Evolutionary conservation across 2,888 invertebrate species (phyloP), one percentile per base, ranked within the genome.

Genomic region (Miltochrista miniata): DNA sequence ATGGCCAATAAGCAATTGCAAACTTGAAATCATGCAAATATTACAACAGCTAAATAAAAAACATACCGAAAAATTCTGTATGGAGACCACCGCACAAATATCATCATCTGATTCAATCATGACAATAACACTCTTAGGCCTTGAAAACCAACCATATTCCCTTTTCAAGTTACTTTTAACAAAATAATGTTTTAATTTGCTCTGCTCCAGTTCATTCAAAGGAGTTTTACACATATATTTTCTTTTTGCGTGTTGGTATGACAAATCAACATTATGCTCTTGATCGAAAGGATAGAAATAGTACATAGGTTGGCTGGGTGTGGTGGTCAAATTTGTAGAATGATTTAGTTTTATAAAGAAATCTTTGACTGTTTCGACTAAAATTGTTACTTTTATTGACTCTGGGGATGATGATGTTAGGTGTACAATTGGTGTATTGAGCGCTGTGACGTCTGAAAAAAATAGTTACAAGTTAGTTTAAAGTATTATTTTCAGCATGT

Each of bases 41-140:
- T n/a, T n/a, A n/a, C n/a, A n/a, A n/a, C n/a, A n/a, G n/a, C 1
- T 39, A 1, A 1, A 30, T 13, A 29, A 12, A 15, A 41, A 30
- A 85, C 92, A 92, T 74, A 95, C 95, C 71, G 93, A 93, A 61
- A 93, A 93, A 70, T 95, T 94, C 80, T 97, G 97, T 64, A 97
- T 94, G 0, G 97, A 96, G 0, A 97, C 93, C 0, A 95, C 93
- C 83, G 96, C 95, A 72, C 97, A 97, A 0, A 93, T 92, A 36
- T 93, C 93, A 67, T 94, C 94, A 7, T 93, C 87, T 0, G 96
- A 95, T 50, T 93, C 92, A 0, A 95, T 92, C 78, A 93, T 91
- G 0, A 96, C 87, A 2, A 95, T 87, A 0, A 95, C 94, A 45
- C 87, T 92, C 43, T 90, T 73, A 53, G 93, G 76, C 64, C 87